Evolutionary conservation across 2,888 invertebrate species (phyloP).

Genomic region (Polydrusus cervinus): DNA sequence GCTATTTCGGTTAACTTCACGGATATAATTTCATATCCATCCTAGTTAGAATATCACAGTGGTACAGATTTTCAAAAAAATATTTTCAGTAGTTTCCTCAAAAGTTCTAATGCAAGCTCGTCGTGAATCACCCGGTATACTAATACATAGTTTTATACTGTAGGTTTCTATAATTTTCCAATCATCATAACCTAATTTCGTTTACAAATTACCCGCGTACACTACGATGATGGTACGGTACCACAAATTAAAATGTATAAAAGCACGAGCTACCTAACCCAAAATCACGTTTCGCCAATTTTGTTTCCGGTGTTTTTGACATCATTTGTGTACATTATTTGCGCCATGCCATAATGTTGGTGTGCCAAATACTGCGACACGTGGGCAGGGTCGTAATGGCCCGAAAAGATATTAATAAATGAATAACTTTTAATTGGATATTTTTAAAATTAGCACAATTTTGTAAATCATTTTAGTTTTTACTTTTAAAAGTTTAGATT

Average conservation of each 20-base stretch:
- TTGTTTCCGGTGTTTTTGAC: slow-evolving; percentile 34
- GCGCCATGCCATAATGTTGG: slow-evolving; percentile 1
- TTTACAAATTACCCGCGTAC: slow-evolving; percentile 10
- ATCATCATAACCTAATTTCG: slow-evolving; percentile 20
- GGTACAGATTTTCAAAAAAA: too few species aligned
- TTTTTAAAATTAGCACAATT: too few species aligned
- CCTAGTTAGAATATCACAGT: background rate
- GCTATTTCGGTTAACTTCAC: too few species aligned
- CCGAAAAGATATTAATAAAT: too few species aligned
- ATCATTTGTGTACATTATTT: slow-evolving; percentile 26
- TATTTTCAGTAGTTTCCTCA: too few species aligned
- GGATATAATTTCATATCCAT: too few species aligned
- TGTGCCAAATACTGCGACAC: background rate
- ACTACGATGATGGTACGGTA: slow-evolving; percentile 17
- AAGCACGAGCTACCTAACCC: slow-evolving; percentile 30
- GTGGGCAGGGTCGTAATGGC: too few species aligned
- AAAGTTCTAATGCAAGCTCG: too few species aligned
- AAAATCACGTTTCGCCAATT: slow-evolving; percentile 33
- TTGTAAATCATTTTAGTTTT: too few species aligned
- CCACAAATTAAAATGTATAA: slow-evolving; percentile 32
- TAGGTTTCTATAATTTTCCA: background rate
- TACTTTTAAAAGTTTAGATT: too few species aligned
- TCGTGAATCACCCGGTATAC: too few species aligned
- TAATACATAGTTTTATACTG: background rate
- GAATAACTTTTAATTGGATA: too few species aligned